phyloP scores from a whole-genome alignment of 2,113 vertebrate genomes.

The Oreochromis tanganicae region DNA sequence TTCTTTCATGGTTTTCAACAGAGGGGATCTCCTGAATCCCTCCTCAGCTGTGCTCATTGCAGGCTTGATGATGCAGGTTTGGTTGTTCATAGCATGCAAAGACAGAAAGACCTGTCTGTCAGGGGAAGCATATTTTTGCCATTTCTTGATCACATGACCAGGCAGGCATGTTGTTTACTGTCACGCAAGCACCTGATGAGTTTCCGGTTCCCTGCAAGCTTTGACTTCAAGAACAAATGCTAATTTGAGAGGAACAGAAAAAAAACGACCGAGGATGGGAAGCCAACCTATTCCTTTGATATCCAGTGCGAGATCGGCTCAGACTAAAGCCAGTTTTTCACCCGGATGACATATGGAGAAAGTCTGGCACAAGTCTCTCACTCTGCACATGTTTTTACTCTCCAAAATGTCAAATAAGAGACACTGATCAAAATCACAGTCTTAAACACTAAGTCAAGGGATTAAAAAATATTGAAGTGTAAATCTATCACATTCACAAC shows the following conservation, averaged over 20 bases:
- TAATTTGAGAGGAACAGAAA: neutral
- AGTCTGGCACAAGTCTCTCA: neutral
- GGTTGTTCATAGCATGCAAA: neutral
- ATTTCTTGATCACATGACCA: conserved; percentile 17
- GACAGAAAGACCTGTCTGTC: conserved; percentile 10
- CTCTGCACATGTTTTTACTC: neutral
- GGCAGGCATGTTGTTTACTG: neutral
- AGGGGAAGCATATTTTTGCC: conserved; percentile 6
- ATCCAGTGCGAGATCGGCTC: neutral
- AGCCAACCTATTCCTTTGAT: neutral
- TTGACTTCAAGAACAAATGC: conserved; percentile 2
- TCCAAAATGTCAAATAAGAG: neutral
- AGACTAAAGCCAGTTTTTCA: neutral
- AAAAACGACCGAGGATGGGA: neutral
- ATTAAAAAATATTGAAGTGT: neutral
- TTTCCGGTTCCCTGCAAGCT: conserved; percentile 3
- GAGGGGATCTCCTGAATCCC: neutral
- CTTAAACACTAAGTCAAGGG: neutral
- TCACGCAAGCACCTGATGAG: neutral
- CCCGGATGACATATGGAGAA: neutral
- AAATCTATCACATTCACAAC: neutral
- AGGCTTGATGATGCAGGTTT: neutral
- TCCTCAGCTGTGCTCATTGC: neutral
- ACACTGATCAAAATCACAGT: neutral
- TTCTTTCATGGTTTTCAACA: neutral